Evolutionary conservation across 2,888 invertebrate genomes (phyloP).

Genomic region (Sinohyriopsis cumingii): DNA sequence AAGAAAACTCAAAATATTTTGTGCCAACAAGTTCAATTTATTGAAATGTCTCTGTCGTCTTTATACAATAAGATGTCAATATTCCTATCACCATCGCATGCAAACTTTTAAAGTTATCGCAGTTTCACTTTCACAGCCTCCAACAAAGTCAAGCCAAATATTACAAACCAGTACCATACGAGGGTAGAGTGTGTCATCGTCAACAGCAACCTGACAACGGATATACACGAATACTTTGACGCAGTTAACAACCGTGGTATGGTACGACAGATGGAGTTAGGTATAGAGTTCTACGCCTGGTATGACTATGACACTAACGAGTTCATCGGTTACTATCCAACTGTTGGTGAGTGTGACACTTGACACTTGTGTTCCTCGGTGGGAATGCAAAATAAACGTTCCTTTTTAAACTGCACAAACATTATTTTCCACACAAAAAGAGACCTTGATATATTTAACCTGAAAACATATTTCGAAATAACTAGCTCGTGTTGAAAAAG

Average conservation of each 20-base stretch:
- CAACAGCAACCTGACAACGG: constrained; percentile 44
- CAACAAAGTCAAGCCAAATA: constrained; percentile 27
- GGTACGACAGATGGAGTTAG: constrained; percentile 26
- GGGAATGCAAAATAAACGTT: too few relatives aligned
- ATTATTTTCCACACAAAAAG: too few relatives aligned
- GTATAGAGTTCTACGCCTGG: constrained; percentile 36
- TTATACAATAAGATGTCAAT: too few relatives aligned
- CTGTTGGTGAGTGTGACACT: constrained; percentile 14
- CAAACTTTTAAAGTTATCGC: not conserved
- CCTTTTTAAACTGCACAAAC: too few relatives aligned
- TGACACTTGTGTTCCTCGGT: too few relatives aligned
- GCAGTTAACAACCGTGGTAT: constrained; percentile 36
- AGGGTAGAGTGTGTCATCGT: constrained; percentile 46
- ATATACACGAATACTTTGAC: constrained; percentile 52
- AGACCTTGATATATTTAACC: too few relatives aligned
- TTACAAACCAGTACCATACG: constrained; percentile 41
- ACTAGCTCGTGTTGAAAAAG: too few relatives aligned
- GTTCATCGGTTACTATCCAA: constrained; percentile 38
- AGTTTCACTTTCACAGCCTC: constrained; percentile 6
- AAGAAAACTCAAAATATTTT: too few relatives aligned
- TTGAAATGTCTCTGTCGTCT: too few relatives aligned
- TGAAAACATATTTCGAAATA: too few relatives aligned
- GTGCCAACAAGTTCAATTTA: too few relatives aligned
- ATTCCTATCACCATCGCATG: too few relatives aligned
- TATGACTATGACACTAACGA: constrained; percentile 51